Base-by-base conservation (phyloP, 1,140 invertebrate species). In the Bombus confusus region DNA sequence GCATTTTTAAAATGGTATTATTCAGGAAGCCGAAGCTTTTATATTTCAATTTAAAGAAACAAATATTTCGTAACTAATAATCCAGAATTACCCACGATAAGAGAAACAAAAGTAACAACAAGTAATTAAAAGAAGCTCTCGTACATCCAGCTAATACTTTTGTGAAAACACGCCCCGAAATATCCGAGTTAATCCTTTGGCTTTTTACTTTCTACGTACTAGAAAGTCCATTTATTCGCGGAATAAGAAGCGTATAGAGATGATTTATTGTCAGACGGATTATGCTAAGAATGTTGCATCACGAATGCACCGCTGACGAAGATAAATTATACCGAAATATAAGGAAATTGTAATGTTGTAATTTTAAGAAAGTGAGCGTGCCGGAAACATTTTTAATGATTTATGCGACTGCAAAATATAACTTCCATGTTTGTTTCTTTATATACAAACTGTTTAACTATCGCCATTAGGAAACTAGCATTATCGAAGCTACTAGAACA, bases 281-380 rank as follows among this genome's bases (percentile, higher is more conserved):
- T 83, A 83, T 83, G 81, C 73, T 83, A 76, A 68, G 73, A 62
- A 76, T 77, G 72, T 83, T 83, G 73, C 81, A 83, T 66, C 57
- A 52, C 34, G 81, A 83, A 77, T 77, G 43, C 73, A 77, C 64
- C 37, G 8, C 15, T 66, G 81, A 76, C 41, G 73, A 57, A 69
- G 81, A 77, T 64, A 69, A 83, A 77, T 82, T 82, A 64, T 66
- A 12, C 72, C 28, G 62, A 83, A 68, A 69, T 41, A 69, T 18
- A 25, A 39, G 41, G 62, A 66, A 83, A 57, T 76, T 52, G 62
- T 52, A 31, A 43, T 12, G 62, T 66, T 69, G 59, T 62, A 69
- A 66, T 74, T 82, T 82, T 62, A 43, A 82, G 69, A 43, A 82
- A 82, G n/a, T 52, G 10, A 43, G 0, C 39, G 52, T 37, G 41